These are phyloP conservation scores for Syrmaticus mikado DNA, from an alignment of 2,113 vertebrate genomes.

Conservation along the genomic window DNA sequence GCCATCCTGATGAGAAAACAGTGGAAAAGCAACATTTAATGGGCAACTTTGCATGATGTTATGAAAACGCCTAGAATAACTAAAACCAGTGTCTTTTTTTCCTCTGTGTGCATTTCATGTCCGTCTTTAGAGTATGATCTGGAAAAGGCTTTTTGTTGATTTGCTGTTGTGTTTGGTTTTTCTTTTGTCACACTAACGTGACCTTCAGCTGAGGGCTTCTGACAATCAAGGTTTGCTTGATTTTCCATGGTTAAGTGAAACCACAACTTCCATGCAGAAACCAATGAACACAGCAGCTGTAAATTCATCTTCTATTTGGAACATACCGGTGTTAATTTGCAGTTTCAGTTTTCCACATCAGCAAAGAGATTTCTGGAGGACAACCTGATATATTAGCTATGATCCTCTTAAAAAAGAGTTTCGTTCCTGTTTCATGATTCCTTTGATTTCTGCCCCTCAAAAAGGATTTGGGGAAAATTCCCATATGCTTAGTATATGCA, in stretches of 20 bases:
- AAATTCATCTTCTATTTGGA: neutral
- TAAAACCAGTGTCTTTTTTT: neutral
- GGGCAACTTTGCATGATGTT: neutral
- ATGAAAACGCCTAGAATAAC: neutral
- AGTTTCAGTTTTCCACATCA: neutral
- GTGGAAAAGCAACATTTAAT: neutral
- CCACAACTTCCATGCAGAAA: neutral
- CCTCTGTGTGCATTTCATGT: neutral
- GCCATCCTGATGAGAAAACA: neutral
- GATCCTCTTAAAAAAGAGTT: neutral
- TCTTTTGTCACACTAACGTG: neutral
- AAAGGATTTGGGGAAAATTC: neutral
- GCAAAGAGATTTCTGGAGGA: neutral
- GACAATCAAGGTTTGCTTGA: neutral
- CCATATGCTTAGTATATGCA: neutral
- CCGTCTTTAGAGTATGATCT: neutral
- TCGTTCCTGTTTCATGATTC: neutral
- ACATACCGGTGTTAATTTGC: neutral
- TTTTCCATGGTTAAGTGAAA: neutral
- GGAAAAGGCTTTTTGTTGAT: neutral
- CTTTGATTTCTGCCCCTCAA: neutral
- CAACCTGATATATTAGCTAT: neutral
- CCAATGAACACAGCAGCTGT: neutral
- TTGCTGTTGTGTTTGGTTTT: neutral
- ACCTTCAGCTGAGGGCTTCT: neutral